Evolutionary conservation across 2,888 invertebrate species (phyloP).

Genomic region (Julus scandinavius): DNA sequence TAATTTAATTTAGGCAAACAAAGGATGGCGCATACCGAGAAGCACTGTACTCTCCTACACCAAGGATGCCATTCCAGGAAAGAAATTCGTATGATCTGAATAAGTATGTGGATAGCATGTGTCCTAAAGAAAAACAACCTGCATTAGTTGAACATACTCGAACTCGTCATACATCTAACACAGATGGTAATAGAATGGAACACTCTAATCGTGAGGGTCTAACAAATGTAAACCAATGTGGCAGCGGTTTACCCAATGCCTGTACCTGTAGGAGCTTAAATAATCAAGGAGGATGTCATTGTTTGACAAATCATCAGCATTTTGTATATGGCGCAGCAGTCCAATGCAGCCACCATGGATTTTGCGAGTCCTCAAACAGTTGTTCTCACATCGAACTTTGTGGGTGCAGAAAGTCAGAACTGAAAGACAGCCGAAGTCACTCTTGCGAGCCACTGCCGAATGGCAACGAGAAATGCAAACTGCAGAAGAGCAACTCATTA

Average conservation of each 20-base stretch:
- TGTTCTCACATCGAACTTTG: constrained; percentile 38
- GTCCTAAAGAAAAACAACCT: not conserved
- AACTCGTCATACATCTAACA: not conserved
- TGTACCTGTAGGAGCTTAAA: not conserved
- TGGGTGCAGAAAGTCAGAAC: not conserved
- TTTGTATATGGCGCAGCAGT: not conserved
- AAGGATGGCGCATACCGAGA: not conserved
- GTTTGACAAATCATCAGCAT: not conserved
- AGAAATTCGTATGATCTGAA: not conserved
- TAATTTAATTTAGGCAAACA: not conserved
- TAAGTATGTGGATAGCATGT: not conserved
- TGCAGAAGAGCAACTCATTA: constrained; percentile 28
- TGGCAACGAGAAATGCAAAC: not conserved
- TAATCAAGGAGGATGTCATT: not conserved
- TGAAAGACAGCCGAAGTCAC: not conserved
- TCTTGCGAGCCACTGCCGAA: not conserved
- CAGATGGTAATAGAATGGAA: not conserved
- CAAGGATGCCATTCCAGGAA: not conserved
- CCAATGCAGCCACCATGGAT: constrained; percentile 49
- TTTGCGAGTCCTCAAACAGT: not conserved
- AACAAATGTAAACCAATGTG: not conserved
- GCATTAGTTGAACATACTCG: not conserved
- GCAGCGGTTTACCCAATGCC: not conserved
- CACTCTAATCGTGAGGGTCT: not conserved
- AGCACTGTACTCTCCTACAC: not conserved